A percentile compares a stretch with the other conserved stretches of the same genome.
Evolutionary conservation across 2,888 invertebrate species (phyloP).

Genomic region (Mechanitis messenoides): DNA sequence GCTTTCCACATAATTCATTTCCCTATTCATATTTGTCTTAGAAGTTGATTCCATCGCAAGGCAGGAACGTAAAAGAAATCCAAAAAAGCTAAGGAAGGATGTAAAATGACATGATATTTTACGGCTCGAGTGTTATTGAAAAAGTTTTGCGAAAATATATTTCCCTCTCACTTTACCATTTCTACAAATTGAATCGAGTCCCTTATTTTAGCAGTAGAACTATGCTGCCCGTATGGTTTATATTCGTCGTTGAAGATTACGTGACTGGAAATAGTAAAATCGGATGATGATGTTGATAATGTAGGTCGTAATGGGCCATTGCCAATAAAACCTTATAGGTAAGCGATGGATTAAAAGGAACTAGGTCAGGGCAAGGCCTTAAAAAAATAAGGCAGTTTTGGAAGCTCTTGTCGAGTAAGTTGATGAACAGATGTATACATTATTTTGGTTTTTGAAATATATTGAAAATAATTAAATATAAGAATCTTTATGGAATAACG

Average conservation of each 20-base stretch:
- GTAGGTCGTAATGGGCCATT: conserved; percentile 75
- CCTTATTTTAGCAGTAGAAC: conserved; percentile 34
- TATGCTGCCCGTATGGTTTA: conserved; percentile 57
- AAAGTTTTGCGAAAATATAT: conserved; percentile 49
- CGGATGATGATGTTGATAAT: conserved; percentile 77
- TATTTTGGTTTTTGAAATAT: neutral
- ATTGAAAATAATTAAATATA: too few relatives aligned
- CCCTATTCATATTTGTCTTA: conserved; percentile 75
- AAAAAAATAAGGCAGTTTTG: conserved; percentile 63
- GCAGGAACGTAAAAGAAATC: conserved; percentile 37
- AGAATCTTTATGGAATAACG: too few relatives aligned
- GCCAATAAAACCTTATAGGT: conserved; percentile 77
- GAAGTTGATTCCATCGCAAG: conserved; percentile 51
- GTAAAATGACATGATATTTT: conserved; percentile 51
- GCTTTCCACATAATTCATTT: conserved; percentile 74
- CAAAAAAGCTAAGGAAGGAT: conserved; percentile 38
- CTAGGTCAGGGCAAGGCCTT: conserved; percentile 71
- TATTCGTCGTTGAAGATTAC: conserved; percentile 72
- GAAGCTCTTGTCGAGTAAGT: conserved; percentile 43
- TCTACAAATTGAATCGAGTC: conserved; percentile 50
- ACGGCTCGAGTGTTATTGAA: conserved; percentile 48
- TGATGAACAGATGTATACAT: conserved; percentile 6
- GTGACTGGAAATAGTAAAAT: conserved; percentile 77
- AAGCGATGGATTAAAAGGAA: conserved; percentile 75
- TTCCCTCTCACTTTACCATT: conserved; percentile 45